phyloP scores from a whole-genome alignment of 2,888 invertebrate species.

The Drosophila neotestacea region DNA sequence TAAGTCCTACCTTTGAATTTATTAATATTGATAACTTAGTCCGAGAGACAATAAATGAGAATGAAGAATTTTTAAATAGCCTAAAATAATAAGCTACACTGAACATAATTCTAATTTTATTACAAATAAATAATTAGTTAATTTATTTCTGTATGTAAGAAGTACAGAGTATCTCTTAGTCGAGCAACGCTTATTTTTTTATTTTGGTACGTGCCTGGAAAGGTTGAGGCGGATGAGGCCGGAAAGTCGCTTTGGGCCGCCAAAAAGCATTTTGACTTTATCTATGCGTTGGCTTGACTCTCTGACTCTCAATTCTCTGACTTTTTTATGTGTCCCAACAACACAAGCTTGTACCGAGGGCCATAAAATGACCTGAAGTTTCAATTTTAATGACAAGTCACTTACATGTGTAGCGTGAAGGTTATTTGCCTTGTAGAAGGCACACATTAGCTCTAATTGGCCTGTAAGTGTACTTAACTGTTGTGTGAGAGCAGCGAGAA shows the following conservation, averaged over 20 bases:
- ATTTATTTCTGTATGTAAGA: background rate
- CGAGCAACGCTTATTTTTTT: slow-evolving; percentile 10
- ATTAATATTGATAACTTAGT: too few relatives aligned
- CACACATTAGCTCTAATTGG: slow-evolving; percentile 63
- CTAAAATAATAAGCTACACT: too few relatives aligned
- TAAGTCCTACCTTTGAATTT: too few relatives aligned
- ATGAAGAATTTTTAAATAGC: too few relatives aligned
- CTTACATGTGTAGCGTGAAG: slow-evolving; percentile 55
- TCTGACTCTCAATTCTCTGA: slow-evolving; percentile 5
- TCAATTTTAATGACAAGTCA: slow-evolving; percentile 78
- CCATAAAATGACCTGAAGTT: slow-evolving; percentile 72
- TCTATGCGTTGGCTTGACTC: slow-evolving; percentile 51
- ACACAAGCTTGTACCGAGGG: slow-evolving; percentile 39
- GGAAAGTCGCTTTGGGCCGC: slow-evolving; percentile 29
- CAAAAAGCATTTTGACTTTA: slow-evolving; percentile 44
- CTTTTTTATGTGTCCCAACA: slow-evolving; percentile 46
- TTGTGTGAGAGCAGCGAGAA: background rate
- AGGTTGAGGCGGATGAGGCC: slow-evolving; percentile 39
- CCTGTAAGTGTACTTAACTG: slow-evolving; percentile 9
- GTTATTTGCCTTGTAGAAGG: slow-evolving; percentile 30
- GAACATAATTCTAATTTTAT: background rate
- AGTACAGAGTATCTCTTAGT: background rate
- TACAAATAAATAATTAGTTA: background rate
- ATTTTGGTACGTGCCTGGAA: slow-evolving; percentile 70
- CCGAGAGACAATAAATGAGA: too few relatives aligned